Percentiles rank a stretch among this genome's conserved stretches.
Conservation (phyloP, 2,797 vertebrate genomes). For the Ibycter americanus region DNA sequence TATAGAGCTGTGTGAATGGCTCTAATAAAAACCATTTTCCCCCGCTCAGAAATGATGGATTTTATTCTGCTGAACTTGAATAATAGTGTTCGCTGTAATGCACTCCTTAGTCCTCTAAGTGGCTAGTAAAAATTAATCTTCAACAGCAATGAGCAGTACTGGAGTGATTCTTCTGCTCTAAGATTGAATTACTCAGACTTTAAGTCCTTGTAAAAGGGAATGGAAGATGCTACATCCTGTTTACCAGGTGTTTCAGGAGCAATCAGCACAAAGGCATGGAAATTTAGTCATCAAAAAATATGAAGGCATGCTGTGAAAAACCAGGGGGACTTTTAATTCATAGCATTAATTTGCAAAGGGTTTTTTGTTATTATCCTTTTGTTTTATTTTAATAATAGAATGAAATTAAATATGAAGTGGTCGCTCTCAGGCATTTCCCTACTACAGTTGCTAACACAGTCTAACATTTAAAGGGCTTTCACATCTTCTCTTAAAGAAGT, state of each 20-base stretch:
- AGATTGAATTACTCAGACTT: constrained; percentile 40
- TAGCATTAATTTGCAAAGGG: neutral
- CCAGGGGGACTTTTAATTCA: neutral
- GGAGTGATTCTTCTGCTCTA: constrained; percentile 23
- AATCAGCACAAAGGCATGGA: constrained; percentile 10
- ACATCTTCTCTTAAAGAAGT: neutral
- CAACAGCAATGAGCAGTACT: constrained; percentile 2
- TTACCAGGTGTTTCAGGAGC: constrained; percentile 26
- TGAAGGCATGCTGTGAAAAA: constrained; percentile 13
- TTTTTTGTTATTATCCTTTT: neutral
- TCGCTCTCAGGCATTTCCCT: neutral
- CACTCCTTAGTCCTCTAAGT: constrained; percentile 47
- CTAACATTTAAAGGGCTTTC: neutral
- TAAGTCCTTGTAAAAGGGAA: constrained; percentile 2
- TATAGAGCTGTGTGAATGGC: constrained; percentile 49
- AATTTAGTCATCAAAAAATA: constrained; percentile 4
- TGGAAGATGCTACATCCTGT: constrained; percentile 25
- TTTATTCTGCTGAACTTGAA: constrained; percentile 59
- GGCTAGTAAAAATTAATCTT: constrained; percentile 67
- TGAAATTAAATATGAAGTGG: neutral
- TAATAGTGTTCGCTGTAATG: neutral
- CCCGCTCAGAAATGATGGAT: constrained; percentile 57
- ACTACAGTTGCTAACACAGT: neutral
- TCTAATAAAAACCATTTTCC: constrained; percentile 58
- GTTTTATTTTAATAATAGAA: neutral